Evolutionary conservation across 2,797 vertebrate species (phyloP).

Genomic region (Gastrophryne carolinensis): DNA sequence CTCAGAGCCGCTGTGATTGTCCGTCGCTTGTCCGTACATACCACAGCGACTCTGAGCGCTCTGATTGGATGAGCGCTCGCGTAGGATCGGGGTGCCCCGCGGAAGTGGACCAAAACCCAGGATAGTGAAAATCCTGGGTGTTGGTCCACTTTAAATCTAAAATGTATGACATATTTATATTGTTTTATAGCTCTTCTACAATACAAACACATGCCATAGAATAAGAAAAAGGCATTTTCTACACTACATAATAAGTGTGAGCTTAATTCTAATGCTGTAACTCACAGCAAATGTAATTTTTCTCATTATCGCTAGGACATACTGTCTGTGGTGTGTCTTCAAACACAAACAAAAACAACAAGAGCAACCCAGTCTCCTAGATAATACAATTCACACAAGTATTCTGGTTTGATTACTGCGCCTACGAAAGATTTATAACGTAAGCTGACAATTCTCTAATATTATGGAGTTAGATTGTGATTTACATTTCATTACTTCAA

Average conservation of each 20-base stretch:
- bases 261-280: not conserved
- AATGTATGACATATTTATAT: not conserved
- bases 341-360: constrained; percentile 31
- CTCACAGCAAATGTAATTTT: constrained; percentile 10
- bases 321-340: not conserved
- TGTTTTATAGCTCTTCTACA: not conserved
- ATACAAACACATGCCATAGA: not conserved
- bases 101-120: too few relatives aligned
- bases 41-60: too few relatives aligned
- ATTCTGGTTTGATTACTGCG: constrained; percentile 52
- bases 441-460: constrained; percentile 54
- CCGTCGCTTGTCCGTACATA: too few relatives aligned
- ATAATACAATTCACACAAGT: constrained; percentile 43
- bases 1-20: too few relatives aligned
- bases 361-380: constrained; percentile 21
- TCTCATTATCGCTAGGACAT: constrained; percentile 8
- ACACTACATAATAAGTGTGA: not conserved
- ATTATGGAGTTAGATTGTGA: constrained; percentile 55
- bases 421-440: constrained; percentile 50
- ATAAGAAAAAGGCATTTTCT: not conserved
- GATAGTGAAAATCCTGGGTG: too few relatives aligned
- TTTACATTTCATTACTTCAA: constrained; percentile 58
- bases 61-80: too few relatives aligned
- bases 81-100: too few relatives aligned
- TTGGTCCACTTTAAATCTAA: constrained; percentile 3